Evolutionary conservation across 2,888 invertebrate genomes (phyloP), one percentile per base, ranked within the genome.

Genomic region (Ennomos erosarius): DNA sequence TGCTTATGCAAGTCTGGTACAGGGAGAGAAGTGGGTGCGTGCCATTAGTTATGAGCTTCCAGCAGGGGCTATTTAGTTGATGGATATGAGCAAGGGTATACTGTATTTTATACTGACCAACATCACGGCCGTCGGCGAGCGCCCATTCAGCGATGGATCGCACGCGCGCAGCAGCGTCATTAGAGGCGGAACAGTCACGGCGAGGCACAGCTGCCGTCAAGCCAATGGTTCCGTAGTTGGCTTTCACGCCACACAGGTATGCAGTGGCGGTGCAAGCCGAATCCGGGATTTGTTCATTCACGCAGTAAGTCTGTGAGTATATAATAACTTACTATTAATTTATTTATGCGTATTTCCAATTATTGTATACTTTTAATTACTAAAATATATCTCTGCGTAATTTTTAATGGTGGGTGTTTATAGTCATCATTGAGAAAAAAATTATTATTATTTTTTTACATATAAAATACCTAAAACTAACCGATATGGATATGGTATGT

Each of bases 261-360:
- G 96, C 95, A 0, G 95, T 95, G 0, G 95, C 94, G 0, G 95
- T 93, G 59, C 94, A 95, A 96, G 0, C 95, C 0, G 96, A 96
- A 78, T 96, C 96, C 0, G 96, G 90, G 0, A 95, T 94, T 83
- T 96, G 94, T 13, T 81, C 80, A 76, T 94, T 86, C 12, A 93
- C 88, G 76, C 93, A 93, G 73, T 93, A 93, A 0, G 93, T 93
- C 93, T 93, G 63, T 26, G 6, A 26, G 6, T 26, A 26, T 6
- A 6, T 26, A 26, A 26, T 26, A 6, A 26, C 4, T 26, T 1
- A 26, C 6, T 26, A 26, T 1, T 26, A 6, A 26, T 26, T 26
- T 26, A 26, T 26, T 26, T 4, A 26, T 26, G 6, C 6, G 26
- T 6, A 26, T 26, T 5, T 26, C 26, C 26, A 4, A 6, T 26